Percentiles rank a stretch among this genome's conserved stretches.
Evolutionary conservation across 2,888 invertebrate species (phyloP).

Genomic region (Euzetes globulus): DNA sequence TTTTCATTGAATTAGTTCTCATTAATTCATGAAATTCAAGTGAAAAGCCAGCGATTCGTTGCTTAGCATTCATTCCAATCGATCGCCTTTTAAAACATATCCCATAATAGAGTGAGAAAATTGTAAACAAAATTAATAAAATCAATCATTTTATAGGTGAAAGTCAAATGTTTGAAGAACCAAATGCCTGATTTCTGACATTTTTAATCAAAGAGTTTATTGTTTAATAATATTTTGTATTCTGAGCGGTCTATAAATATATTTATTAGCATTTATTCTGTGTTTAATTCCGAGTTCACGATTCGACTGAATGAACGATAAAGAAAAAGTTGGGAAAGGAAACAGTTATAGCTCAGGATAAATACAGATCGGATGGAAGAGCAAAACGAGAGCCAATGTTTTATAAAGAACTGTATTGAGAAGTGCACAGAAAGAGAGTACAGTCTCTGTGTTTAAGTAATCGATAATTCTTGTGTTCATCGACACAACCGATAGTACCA

Average conservation of each 20-base stretch:
- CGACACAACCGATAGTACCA: not conserved
- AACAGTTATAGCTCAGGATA: not conserved
- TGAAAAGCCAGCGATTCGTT: not conserved
- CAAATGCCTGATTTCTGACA: no score
- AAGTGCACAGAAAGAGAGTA: not conserved
- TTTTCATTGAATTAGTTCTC: not conserved
- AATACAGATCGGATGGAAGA: not conserved
- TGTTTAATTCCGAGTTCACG: not conserved
- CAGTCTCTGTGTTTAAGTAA: not conserved
- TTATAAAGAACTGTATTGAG: not conserved
- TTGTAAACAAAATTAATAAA: not conserved
- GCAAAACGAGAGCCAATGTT: conserved; percentile 15
- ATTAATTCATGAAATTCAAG: not conserved
- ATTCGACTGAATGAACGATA: not conserved
- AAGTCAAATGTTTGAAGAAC: no score
- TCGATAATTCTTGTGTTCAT: conserved; percentile 11
- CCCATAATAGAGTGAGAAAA: not conserved
- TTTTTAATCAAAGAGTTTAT: no score
- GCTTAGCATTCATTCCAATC: not conserved
- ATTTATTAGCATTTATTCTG: no score
- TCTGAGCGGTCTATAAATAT: no score
- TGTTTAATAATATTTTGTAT: no score
- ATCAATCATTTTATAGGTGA: not conserved
- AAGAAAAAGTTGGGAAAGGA: not conserved
- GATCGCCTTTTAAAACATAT: not conserved